Evolutionary conservation across 1,140 invertebrate genomes (phyloP), one percentile per base, ranked within the genome.

Genomic region (Trichonephila inaurata): DNA sequence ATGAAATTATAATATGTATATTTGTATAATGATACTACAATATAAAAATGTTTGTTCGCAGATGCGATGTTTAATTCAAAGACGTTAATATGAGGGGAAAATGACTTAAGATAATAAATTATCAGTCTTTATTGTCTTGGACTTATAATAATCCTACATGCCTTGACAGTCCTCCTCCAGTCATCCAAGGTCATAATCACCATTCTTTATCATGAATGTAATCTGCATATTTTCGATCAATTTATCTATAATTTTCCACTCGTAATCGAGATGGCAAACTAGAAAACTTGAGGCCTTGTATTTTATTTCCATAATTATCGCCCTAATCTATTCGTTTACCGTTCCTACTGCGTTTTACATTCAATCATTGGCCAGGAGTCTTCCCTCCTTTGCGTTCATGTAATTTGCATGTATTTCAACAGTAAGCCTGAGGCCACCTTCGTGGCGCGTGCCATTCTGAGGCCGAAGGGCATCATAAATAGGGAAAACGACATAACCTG

Each of bases 391-490:
- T 77, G 72, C 14, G 33, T 77, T 77, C 72, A 14, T 69, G 72
- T 40, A 33, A 77, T 77, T 77, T 77, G 72, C 72, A 77, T 77
- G 72, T 77, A 33, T 33, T 40, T 28, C 10, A 40, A 14, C 72
- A 77, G 12, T 40, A 16, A 77, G 72, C 72, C 72, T 33, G 33
- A 24, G 44, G 58, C 83, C 51, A 51, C 21, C 19, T 85, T 60
- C 44, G 72, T 60, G 83, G 83, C 83, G 83, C 83, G 83, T 85
- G 83, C 83, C 83, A 85, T 60, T 85, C 12, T 60, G 12, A 10
- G 24, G 83, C 83, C 83, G 51, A 18, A 85, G 83, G 83, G 83
- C 40, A 85, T 85, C 83, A 60, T 85, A 58, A 85, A 85, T 61
- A 85, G 51, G 83, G 83, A 77, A 33, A 21, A 14, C 24, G 72